Evolutionary conservation across 2,797 vertebrate species (phyloP), one percentile per base, ranked within the genome.

Genomic region (Falco concolor): DNA sequence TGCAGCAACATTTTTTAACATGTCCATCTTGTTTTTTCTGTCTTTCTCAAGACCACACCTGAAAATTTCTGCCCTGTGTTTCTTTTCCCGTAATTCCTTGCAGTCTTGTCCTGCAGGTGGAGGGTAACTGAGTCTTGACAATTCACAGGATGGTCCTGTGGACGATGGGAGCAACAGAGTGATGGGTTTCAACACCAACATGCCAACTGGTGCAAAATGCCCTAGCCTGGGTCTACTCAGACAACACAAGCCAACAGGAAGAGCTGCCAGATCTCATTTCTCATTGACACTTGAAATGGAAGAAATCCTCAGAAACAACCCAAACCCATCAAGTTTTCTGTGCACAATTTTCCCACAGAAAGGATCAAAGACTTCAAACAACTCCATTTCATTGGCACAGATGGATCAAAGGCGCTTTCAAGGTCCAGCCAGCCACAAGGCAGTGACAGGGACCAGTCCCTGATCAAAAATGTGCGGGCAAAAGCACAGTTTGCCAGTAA

Each of bases 301-400:
- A 88, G 68, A 82, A 94, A 81, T 44, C 36, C 42, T 64, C 63
- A 82, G 63, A 87, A 79, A 76, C 11, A 63, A 32, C 47, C 61
- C 3, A 2, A 52, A 27, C 27, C 78, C 44, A 65, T 78, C 78
- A 57, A 20, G 28, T 57, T 85, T 61, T 40, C 49, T 27, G 38
- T 34, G 47, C 72, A 68, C 40, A 44, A 24, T n/a, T 76, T 64
- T 38, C 76, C 77, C 59, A 40, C 23, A 50, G 32, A 28, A 86
- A 60, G 21, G 57, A 82, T 81, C 72, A 84, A 72, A 86, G 79
- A 23, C 54, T 87, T 94, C 54, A 52, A 52, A 83, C 44, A 40
- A 57, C n/a, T 87, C 50, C 12, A 3, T 49, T 42, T 74, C 77
- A 49, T 73, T n/a, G 76, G 47, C 76, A 83, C 23, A 12, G 61